phyloP scores from a whole-genome alignment of 2,797 vertebrate genomes.

The Syndactyla subalaris region DNA sequence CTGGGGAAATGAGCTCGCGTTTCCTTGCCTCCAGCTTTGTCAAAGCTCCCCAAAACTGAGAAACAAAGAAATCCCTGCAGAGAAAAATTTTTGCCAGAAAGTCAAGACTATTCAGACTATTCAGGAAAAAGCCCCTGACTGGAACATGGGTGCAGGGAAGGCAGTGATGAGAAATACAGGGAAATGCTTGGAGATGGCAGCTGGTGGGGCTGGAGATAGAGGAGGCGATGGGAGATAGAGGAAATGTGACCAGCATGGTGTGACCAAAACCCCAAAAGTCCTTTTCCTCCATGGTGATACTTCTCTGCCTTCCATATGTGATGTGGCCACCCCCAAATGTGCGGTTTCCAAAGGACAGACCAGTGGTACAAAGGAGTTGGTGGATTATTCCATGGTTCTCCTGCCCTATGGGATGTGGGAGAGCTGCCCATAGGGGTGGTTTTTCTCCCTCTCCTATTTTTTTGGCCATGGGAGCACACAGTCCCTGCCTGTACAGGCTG shows the following conservation, averaged over 20 bases:
- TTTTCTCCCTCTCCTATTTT: background rate
- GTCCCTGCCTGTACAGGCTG: background rate
- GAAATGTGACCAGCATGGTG: rapidly evolving
- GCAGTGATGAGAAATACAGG: slow-evolving; percentile 44
- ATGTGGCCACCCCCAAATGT: rapidly evolving
- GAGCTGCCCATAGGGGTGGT: rapidly evolving
- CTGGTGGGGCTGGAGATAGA: rapidly evolving
- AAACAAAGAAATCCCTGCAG: background rate
- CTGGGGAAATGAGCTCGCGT: background rate
- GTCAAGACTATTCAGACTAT: background rate
- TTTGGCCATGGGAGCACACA: background rate
- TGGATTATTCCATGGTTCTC: background rate
- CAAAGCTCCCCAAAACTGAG: background rate
- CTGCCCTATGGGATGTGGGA: rapidly evolving
- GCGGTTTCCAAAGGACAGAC: background rate
- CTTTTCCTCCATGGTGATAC: background rate
- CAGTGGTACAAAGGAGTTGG: background rate
- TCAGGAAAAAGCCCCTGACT: background rate
- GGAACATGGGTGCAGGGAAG: background rate
- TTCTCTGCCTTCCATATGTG: no score
- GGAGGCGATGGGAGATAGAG: background rate
- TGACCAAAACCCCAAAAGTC: rapidly evolving
- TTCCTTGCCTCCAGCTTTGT: background rate
- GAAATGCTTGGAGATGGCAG: rapidly evolving
- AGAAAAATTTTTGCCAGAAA: background rate